A percentile compares a stretch with the other conserved stretches of the same genome.
Conservation (phyloP, 2,888 invertebrate species). For the Salticus scenicus region DNA sequence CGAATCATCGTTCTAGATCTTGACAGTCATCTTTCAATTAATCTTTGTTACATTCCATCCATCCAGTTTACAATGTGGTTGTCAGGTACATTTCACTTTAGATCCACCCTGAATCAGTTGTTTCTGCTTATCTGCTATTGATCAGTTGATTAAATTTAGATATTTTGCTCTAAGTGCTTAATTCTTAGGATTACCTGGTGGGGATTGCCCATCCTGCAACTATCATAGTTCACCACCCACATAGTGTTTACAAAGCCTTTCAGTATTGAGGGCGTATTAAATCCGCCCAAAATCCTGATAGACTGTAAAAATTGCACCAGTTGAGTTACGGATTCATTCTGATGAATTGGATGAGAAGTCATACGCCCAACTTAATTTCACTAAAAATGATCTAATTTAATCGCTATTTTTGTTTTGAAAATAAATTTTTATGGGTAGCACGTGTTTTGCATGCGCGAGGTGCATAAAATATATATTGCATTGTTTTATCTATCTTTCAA, state of each 20-base stretch:
- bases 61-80: background rate
- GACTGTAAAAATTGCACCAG: background rate
- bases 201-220: background rate
- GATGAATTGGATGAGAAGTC: background rate
- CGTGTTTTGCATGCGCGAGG: background rate
- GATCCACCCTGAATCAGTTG: background rate
- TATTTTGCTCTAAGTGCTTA: background rate
- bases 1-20: too few relatives aligned
- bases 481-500: too few relatives aligned
- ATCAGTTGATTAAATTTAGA: background rate
- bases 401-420: too few relatives aligned
- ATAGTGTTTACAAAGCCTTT: background rate
- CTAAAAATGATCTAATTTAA: slow-evolving; percentile 20
- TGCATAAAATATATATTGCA: too few relatives aligned
- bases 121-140: background rate
- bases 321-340: background rate
- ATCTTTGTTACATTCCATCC: too few relatives aligned
- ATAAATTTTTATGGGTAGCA: background rate
- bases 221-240: background rate
- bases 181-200: background rate
- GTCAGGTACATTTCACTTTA: background rate
- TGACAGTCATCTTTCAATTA: too few relatives aligned
- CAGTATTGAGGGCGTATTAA: background rate
- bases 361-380: slow-evolving; percentile 16
- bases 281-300: slow-evolving; percentile 6